Conservation (phyloP, 1,140 invertebrate genomes). For the Zaprionus nigranus region DNA sequence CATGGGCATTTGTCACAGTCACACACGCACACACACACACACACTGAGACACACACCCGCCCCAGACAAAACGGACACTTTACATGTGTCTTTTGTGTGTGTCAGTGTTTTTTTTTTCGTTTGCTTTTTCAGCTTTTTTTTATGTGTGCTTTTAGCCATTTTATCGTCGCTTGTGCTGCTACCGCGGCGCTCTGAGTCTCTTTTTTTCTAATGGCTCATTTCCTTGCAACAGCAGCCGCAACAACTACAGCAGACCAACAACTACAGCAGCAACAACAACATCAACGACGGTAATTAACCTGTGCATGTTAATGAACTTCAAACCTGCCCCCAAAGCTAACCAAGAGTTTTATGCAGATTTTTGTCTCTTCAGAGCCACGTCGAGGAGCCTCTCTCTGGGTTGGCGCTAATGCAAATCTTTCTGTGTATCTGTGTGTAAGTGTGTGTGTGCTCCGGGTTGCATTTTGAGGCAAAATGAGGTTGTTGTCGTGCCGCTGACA, state of each 20-base stretch:
- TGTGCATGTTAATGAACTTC: slow-evolving; percentile 84
- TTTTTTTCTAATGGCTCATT: slow-evolving; percentile 81
- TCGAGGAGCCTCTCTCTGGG: slow-evolving; percentile 42
- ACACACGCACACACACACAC: slow-evolving; percentile 24
- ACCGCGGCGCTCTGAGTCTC: slow-evolving; percentile 66
- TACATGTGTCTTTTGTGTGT: slow-evolving; percentile 74
- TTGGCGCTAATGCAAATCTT: slow-evolving; percentile 79
- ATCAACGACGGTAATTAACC: slow-evolving; percentile 81
- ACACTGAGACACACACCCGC: slow-evolving; percentile 2
- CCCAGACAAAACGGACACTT: slow-evolving; percentile 49
- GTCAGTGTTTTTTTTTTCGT: slow-evolving; percentile 51
- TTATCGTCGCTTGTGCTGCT: slow-evolving; percentile 74
- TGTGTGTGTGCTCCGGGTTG: slow-evolving; percentile 57
- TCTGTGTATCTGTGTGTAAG: slow-evolving; percentile 52
- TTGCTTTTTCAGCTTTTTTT: slow-evolving; percentile 61
- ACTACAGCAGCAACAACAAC: slow-evolving; percentile 38
- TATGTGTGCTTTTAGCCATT: slow-evolving; percentile 81
- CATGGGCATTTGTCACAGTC: slow-evolving; percentile 75
- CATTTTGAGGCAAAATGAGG: slow-evolving; percentile 79
- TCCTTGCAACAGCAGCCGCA: slow-evolving; percentile 55
- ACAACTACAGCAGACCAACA: not conserved
- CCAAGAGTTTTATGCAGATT: slow-evolving; percentile 77
- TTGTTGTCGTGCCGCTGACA: slow-evolving; percentile 82
- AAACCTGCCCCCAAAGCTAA: slow-evolving; percentile 56
- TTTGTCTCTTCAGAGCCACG: slow-evolving; percentile 59